phyloP scores from a whole-genome alignment of 2,113 vertebrate species.

The Rafetus swinhoei region DNA sequence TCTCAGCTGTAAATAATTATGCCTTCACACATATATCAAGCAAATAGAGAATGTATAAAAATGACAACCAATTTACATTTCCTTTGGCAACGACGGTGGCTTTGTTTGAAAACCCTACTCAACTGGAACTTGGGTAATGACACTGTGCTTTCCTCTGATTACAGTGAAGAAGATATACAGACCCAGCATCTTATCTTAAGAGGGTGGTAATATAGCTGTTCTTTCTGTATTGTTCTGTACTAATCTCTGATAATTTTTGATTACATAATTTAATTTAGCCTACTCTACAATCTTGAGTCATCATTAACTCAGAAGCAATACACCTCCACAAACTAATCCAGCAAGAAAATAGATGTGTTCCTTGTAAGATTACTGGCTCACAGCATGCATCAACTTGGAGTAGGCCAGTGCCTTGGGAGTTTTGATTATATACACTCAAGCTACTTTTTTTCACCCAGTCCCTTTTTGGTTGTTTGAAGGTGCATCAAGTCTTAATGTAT shows the following conservation, averaged over 20 bases:
- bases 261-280: neutral
- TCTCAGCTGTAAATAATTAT: neutral
- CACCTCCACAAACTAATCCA: conserved; percentile 58
- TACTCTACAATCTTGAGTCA: conserved; percentile 33
- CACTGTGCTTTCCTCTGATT: neutral
- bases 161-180: neutral
- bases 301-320: neutral
- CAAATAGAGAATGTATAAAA: neutral
- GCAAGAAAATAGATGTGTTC: conserved; percentile 42
- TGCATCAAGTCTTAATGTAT: neutral
- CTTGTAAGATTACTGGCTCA: conserved; percentile 52
- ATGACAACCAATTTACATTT: neutral
- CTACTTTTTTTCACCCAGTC: neutral
- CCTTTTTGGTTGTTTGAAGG: too few species aligned
- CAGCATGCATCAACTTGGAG: conserved; percentile 59
- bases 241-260: neutral
- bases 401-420: conserved; percentile 18
- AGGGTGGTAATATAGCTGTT: neutral
- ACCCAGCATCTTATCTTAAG: neutral
- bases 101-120: neutral
- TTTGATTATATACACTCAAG: neutral
- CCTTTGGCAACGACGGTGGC: neutral
- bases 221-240: neutral
- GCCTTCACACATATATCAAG: neutral
- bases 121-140: neutral